A percentile compares a stretch with the other conserved stretches of the same genome.
phyloP scores from a whole-genome alignment of 2,113 vertebrate species.

The Diadophis punctatus region DNA sequence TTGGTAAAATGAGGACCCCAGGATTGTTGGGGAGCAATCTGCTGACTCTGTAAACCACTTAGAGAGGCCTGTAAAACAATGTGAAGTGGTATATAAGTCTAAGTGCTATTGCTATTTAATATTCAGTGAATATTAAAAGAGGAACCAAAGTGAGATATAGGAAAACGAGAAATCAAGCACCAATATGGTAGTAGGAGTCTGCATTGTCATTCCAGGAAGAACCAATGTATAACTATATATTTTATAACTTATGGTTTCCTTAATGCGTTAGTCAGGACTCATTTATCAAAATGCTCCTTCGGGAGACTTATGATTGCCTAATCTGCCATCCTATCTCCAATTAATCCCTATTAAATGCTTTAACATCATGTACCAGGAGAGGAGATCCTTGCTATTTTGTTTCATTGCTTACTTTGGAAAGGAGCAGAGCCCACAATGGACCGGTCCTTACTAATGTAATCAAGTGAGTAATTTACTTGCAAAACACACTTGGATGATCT shows the following conservation, averaged over 20 bases:
- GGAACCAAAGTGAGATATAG: background rate
- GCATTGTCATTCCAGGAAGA: background rate
- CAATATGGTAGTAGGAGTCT: background rate
- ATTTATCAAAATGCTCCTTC: background rate
- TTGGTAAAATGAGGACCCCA: no score
- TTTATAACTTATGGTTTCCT: background rate
- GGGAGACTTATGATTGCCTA: background rate
- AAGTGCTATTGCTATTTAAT: background rate
- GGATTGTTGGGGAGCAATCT: no score
- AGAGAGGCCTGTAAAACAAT: no score
- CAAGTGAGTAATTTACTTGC: constrained; percentile 1
- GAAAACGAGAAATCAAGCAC: background rate
- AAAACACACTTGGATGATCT: constrained; percentile 8
- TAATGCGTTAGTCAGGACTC: background rate
- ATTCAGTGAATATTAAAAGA: background rate
- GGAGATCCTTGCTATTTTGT: background rate
- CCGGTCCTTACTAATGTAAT: background rate
- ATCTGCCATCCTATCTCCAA: background rate
- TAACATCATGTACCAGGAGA: background rate
- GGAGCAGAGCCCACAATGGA: background rate
- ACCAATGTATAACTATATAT: background rate
- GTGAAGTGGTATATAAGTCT: no score
- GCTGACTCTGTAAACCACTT: no score
- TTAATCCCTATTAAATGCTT: background rate
- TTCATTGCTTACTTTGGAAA: constrained; percentile 1